Evolutionary conservation across 2,888 invertebrate species (phyloP), one percentile per base, ranked within the genome.

Genomic region (Epistrophe eligans): DNA sequence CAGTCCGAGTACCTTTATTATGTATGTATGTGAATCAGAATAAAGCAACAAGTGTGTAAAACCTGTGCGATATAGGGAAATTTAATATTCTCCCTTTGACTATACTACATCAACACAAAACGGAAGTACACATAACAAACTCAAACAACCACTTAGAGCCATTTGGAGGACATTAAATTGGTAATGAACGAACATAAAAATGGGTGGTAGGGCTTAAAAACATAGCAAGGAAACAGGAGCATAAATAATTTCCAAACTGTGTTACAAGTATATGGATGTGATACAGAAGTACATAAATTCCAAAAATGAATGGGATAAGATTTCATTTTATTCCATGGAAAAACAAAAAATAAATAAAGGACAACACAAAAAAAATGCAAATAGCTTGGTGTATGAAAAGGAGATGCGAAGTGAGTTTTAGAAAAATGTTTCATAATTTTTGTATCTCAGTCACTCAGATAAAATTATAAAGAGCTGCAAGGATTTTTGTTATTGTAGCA

Each of bases 131-230:
- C 55, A 70, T 55, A 74, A 79, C 73, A 48, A 74, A 74, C 57
- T 84, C 48, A 71, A 79, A 74, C 79, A 74, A 64, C 62, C 74
- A 58, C 60, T 74, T 52, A 79, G 76, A 76, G 64, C 64, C 79
- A 84, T 79, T 71, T 70, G 76, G 74, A 84, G 79, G 79, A 71
- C 84, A 84, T 79, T 79, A 84, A 79, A 84, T 79, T 71, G 76
- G 84, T 76, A 84, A 84, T 84, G 84, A 79, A 79, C 79, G 60
- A 79, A 79, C 74, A 79, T 76, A 74, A 74, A 74, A 48, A 79
- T 40, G 60, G 60, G 60, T 28, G 52, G 52, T 8, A 15, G 13
- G 52, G 52, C 52, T 74, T 57, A 83, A 62, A 45, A 70, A 55
- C 28, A 64, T 52, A 62, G 40, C 11, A 67, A 48, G 45, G 79